These are phyloP conservation scores for Gila robusta DNA, from an alignment of 2,797 vertebrate species.

Conservation along the genomic window DNA sequence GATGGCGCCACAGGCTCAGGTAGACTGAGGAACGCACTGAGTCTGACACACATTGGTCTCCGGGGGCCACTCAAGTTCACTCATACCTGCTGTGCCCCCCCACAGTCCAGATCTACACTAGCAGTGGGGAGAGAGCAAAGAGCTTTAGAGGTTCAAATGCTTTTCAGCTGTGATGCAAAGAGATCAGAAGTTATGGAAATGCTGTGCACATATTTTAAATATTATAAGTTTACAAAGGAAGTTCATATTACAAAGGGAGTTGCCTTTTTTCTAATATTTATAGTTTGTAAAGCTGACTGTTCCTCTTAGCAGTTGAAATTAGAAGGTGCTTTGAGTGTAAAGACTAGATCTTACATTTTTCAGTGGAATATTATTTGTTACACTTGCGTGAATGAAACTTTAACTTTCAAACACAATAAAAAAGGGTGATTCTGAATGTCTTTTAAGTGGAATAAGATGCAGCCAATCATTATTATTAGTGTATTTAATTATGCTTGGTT, in stretches of 20 bases:
- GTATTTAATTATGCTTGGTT: slow-evolving; percentile 7
- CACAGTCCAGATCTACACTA: slow-evolving; percentile 11
- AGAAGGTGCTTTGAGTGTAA: background rate
- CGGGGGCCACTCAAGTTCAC: slow-evolving; percentile 42
- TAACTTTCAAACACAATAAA: background rate
- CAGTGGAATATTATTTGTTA: background rate
- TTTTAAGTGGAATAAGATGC: background rate
- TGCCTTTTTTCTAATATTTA: slow-evolving; percentile 29
- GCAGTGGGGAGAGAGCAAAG: slow-evolving; percentile 7
- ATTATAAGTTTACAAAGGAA: background rate
- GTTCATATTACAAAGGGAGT: background rate
- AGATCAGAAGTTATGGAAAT: background rate
- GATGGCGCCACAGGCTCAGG: slow-evolving; percentile 85
- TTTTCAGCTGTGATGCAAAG: background rate
- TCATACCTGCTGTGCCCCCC: slow-evolving; percentile 32
- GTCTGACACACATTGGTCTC: slow-evolving; percentile 61
- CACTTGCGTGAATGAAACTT: background rate
- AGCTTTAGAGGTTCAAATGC: background rate
- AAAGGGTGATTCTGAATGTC: background rate
- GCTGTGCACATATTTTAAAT: slow-evolving; percentile 22
- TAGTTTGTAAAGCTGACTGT: background rate
- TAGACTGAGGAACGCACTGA: slow-evolving; percentile 76
- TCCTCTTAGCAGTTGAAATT: background rate
- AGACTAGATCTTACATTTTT: background rate
- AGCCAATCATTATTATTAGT: background rate